phyloP scores from a whole-genome alignment of 2,888 invertebrate species.

The Dinocampus coccinellae region DNA sequence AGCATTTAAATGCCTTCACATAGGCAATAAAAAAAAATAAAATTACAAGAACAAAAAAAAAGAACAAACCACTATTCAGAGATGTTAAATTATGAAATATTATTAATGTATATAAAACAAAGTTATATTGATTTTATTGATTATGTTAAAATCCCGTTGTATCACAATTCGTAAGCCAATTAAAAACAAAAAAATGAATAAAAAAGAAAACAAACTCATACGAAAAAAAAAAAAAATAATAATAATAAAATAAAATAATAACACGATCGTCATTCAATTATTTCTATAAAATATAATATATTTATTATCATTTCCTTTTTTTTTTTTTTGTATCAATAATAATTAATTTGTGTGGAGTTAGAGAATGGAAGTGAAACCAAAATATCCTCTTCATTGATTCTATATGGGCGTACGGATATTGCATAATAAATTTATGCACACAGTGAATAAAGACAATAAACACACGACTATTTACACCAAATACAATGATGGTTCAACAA shows the following conservation, averaged over 20 bases:
- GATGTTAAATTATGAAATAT: slow-evolving; percentile 53
- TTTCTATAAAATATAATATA: too few relatives aligned
- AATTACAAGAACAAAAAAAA: too few relatives aligned
- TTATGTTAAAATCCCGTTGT: slow-evolving; percentile 57
- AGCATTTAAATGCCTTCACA: slow-evolving; percentile 35
- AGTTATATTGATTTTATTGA: slow-evolving; percentile 49
- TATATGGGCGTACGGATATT: not conserved
- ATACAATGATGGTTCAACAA: not conserved
- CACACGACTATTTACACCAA: not conserved
- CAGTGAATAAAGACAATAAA: not conserved
- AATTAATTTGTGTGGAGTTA: too few relatives aligned
- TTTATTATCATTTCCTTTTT: too few relatives aligned
- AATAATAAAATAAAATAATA: too few relatives aligned
- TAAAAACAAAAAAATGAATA: too few relatives aligned
- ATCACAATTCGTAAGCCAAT: slow-evolving; percentile 58
- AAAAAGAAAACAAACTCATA: slow-evolving; percentile 18
- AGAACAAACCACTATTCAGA: slow-evolving; percentile 46
- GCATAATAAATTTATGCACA: not conserved
- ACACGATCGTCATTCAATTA: too few relatives aligned
- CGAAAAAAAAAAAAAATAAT: not conserved
- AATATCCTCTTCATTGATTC: not conserved
- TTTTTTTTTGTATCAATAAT: too few relatives aligned
- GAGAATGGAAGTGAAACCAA: too few relatives aligned
- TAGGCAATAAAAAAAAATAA: slow-evolving; percentile 17
- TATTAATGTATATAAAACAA: slow-evolving; percentile 56